phyloP scores from a whole-genome alignment of 1,140 invertebrate species.

The Scaptodrosophila lebanonensis region DNA sequence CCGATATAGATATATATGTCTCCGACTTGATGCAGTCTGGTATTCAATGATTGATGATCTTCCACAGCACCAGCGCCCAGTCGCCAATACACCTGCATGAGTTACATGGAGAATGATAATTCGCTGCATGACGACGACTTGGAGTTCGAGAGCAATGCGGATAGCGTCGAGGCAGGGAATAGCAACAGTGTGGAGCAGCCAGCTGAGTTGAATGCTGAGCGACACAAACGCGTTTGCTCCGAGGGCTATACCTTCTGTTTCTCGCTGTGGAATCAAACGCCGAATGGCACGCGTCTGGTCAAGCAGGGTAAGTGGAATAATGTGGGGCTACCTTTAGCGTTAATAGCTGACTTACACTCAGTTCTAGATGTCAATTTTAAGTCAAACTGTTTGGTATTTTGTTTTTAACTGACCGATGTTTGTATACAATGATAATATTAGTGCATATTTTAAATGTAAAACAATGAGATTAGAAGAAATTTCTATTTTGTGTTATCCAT shows the following conservation, averaged over 20 bases:
- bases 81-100: slow-evolving; percentile 64
- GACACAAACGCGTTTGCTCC: slow-evolving; percentile 44
- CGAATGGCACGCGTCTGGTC: slow-evolving; percentile 47
- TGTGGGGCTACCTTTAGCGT: neutral
- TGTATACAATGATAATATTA: too few relatives aligned
- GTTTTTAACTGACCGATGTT: too few relatives aligned
- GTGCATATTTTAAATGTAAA: too few relatives aligned
- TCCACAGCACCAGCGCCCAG: slow-evolving; percentile 42
- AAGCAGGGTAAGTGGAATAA: slow-evolving; percentile 53
- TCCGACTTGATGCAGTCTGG: too few relatives aligned
- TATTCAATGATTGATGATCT: too few relatives aligned
- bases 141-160: slow-evolving; percentile 35
- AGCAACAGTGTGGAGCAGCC: slow-evolving; percentile 18
- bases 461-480: too few relatives aligned
- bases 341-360: too few relatives aligned
- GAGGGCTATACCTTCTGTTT: slow-evolving; percentile 68
- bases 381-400: too few relatives aligned
- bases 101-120: slow-evolving; percentile 62
- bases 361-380: too few relatives aligned
- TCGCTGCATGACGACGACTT: slow-evolving; percentile 57
- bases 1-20: too few relatives aligned
- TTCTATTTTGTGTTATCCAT: too few relatives aligned
- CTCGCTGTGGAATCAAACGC: slow-evolving; percentile 58
- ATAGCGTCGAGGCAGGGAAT: slow-evolving; percentile 8
- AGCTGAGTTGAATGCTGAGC: slow-evolving; percentile 21